phyloP scores from a whole-genome alignment of 2,797 vertebrate species.

The Cercopithecus neglectus region DNA sequence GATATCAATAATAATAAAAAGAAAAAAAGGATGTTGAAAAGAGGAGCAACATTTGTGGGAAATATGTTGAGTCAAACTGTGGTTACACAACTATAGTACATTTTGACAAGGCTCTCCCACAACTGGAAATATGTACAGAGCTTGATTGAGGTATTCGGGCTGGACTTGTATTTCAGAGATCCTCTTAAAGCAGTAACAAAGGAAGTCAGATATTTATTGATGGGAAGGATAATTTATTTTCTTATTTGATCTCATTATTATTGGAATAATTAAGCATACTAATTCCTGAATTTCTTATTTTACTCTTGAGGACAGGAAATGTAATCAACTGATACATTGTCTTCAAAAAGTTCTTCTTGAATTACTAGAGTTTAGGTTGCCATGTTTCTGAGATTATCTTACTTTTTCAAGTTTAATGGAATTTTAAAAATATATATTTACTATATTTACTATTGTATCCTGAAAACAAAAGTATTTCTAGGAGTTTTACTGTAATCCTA shows the following conservation, averaged over 20 bases:
- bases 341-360: not conserved
- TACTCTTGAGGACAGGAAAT: not conserved
- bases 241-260: conserved; percentile 6
- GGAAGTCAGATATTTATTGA: not conserved
- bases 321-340: not conserved
- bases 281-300: conserved; percentile 2
- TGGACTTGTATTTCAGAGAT: not conserved
- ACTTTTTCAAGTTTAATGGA: not conserved
- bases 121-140: not conserved
- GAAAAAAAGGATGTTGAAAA: not conserved
- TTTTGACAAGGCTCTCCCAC: not conserved
- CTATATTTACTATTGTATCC: not conserved
- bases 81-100: not conserved
- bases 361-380: not conserved
- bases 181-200: not conserved
- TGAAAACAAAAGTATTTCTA: not conserved
- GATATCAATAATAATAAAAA: not conserved
- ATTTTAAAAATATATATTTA: not conserved
- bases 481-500: not conserved
- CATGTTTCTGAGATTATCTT: not conserved
- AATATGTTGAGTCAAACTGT: not conserved
- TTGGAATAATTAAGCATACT: not conserved
- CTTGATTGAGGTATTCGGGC: not conserved
- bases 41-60: not conserved
- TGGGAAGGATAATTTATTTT: not conserved